Evolutionary conservation across 2,113 vertebrate genomes (phyloP), one percentile per base, ranked within the genome.

Genomic region (Scomber colias): DNA sequence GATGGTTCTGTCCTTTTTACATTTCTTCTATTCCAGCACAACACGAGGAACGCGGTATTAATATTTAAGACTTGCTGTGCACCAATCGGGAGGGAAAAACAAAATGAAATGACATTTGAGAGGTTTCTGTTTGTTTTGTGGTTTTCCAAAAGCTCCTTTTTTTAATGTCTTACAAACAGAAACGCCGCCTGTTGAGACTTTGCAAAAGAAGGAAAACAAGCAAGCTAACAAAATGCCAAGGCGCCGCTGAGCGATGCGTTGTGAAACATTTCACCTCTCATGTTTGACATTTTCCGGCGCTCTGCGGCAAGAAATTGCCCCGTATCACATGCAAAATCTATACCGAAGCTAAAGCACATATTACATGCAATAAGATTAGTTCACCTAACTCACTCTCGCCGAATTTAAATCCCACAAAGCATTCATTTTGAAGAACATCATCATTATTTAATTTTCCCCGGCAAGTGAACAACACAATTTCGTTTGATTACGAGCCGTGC

Each of bases 381-480:
- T 85, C 79, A 57, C 77, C 84, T 86, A 83, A 87, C 72, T 86
- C 80, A 64, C 78, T 82, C 61, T 73, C 56, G 40, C 78, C 44
- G 78, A 84, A 87, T 84, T 66, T 49, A 75, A 92, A 89, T 89
- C 86, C 88, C 87, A 81, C 72, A 85, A 86, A 90, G 86, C 86
- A 90, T 91, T 89, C 79, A 72, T 93, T 91, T 89, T 89, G 83
- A 89, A 89, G 88, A 86, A 91, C 90, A 89, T 91, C 82, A 89
- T 92, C 89, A 92, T 91, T 90, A 92, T 90, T 93, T 90, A 81
- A 93, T 89, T 89, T 82, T 88, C 85, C 70, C 83, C 75, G 14
- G 86, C 77, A 87, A 91, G 83, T 90, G 88, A 91, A 90, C 89
- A 93, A 91, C 91, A 91, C 89, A 87, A 90, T 92, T 93, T 88